phyloP scores from a whole-genome alignment of 1,140 invertebrate species.

The Drosophila miranda region DNA sequence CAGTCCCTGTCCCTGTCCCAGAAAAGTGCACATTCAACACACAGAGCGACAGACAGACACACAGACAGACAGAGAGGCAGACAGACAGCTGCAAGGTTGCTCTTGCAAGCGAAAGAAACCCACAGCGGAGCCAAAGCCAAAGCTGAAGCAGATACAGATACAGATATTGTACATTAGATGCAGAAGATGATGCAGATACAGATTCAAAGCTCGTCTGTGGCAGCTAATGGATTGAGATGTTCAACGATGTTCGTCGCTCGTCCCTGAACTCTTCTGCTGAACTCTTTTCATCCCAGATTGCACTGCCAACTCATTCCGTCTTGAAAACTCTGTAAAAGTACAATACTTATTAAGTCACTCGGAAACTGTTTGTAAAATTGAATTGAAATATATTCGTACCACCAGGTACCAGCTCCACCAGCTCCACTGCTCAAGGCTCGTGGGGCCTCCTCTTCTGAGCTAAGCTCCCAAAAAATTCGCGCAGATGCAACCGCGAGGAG shows the following conservation, averaged over 20 bases:
- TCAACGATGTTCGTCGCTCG: neutral
- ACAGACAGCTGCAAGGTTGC: slow-evolving; percentile 14
- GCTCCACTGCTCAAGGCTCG: too few species aligned
- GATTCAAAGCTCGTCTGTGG: slow-evolving; percentile 3
- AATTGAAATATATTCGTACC: too few species aligned
- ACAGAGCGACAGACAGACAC: neutral
- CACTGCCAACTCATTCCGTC: neutral
- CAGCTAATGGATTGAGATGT: slow-evolving; percentile 23
- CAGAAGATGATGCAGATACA: slow-evolving; percentile 1
- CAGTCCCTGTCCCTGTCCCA: slow-evolving; percentile 26
- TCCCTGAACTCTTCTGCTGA: slow-evolving; percentile 28
- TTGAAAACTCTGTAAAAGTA: neutral
- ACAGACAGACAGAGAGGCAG: too few species aligned
- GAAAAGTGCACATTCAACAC: slow-evolving; percentile 16
- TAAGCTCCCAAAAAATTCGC: too few species aligned
- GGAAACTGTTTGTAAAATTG: too few species aligned
- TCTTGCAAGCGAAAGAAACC: slow-evolving; percentile 15
- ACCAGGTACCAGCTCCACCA: too few species aligned
- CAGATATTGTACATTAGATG: slow-evolving; percentile 8
- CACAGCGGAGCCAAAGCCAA: slow-evolving; percentile 6
- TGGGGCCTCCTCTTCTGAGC: too few species aligned
- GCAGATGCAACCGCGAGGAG: too few species aligned
- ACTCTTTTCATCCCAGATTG: neutral
- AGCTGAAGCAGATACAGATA: neutral
- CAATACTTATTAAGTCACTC: too few species aligned